Evolutionary conservation across 1,140 invertebrate species (phyloP), one percentile per base, ranked within the genome.

Genomic region (Lethocerus indicus): DNA sequence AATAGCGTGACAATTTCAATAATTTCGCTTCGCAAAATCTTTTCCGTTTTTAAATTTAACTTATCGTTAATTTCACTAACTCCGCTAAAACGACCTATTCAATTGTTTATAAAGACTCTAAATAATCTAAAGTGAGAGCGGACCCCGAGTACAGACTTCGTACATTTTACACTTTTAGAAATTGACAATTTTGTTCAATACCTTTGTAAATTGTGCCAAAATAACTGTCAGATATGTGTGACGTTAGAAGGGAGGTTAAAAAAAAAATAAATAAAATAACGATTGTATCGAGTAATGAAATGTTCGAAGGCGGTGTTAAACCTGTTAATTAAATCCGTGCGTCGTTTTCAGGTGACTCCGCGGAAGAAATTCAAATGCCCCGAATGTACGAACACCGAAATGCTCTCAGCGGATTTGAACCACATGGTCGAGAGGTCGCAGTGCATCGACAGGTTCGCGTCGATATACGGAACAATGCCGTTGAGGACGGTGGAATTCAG

Each of bases 361-460:
- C 74, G 91, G n/a, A 96, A 96, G 61, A 97, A 97, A 62, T 97
- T 97, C 67, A 92, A 93, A 65, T 96, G 92, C 64, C 90, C 90
- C 0, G 86, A 94, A 63, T 96, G 91, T 67, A 82, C 77, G 1
- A 92, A 91, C 61, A 90, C 80, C 0, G 89, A 93, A 68, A 93
- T 92, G 86, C 61, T 97, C 2, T 95, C 90, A 0, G 85, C 87
- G 0, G 90, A 94, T 69, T 70, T 87, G 21, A 77, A 79, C 23
- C 91, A 97, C 64, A 93, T 97, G 89, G 76, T 87, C 1, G 87
- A 91, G 63, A 69, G 93, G 24, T 92, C 90, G 0, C 79, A 87
- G 39, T 98, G 93, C 60, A 87, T 98, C 9, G 86, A 90, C 63
- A 69, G 76, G 43, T 95, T 96, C 65, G 74, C 81, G 1, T 66